phyloP scores from a whole-genome alignment of 53 echinoderm and acorn worm genomes.

The Hippasteria phrygiana region DNA sequence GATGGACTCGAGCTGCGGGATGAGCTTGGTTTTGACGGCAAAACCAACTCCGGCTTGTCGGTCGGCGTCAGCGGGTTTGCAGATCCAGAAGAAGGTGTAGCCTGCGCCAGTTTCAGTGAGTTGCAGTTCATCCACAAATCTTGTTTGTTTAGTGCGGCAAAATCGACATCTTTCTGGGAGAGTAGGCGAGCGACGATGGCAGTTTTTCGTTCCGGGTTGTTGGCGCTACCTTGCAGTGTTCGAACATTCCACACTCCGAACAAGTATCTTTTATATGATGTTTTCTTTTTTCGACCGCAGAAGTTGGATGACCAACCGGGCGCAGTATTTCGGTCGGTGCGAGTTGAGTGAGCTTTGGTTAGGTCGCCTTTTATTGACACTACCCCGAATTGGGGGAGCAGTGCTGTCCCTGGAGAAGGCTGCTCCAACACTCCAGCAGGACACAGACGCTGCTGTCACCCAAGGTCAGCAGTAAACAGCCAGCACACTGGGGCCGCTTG shows the following conservation, averaged over 20 bases:
- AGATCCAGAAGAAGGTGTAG: constrained; percentile 52
- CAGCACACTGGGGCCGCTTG: constrained; percentile 23
- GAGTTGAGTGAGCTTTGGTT: neutral
- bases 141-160: constrained; percentile 28
- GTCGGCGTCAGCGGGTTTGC: neutral
- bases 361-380: constrained; percentile 34
- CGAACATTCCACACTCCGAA: constrained; percentile 40
- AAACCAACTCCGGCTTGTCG: constrained; percentile 38
- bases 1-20: neutral
- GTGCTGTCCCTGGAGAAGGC: constrained; percentile 31
- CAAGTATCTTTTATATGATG: neutral
- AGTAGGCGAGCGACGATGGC: constrained; percentile 35
- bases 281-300: constrained; percentile 27
- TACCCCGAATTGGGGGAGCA: constrained; percentile 37
- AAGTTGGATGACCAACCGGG: neutral
- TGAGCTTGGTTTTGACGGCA: neutral
- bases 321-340: constrained; percentile 22
- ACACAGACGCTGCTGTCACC: constrained; percentile 14
- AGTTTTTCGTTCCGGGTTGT: constrained; percentile 28
- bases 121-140: neutral
- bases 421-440: constrained; percentile 30
- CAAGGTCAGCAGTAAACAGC: constrained; percentile 8
- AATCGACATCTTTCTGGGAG: constrained; percentile 11
- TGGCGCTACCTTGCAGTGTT: constrained; percentile 20
- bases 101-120: constrained; percentile 33